phyloP scores from a whole-genome alignment of 2,888 invertebrate species.

The Tetragonisca angustula region DNA sequence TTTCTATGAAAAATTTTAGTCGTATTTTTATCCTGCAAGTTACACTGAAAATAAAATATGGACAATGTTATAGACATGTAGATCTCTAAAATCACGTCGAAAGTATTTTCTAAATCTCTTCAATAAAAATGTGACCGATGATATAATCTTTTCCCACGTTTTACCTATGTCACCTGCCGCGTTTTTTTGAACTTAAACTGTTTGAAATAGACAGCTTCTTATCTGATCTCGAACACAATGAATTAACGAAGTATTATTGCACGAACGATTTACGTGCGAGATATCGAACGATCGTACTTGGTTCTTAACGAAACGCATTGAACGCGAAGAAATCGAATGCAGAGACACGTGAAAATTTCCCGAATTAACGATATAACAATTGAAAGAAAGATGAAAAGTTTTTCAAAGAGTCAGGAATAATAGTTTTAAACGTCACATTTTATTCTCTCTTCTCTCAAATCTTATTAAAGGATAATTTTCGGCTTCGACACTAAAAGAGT shows the following conservation, averaged over 20 bases:
- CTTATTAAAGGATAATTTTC: too few relatives aligned
- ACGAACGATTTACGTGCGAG: not conserved
- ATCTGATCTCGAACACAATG: slow-evolving; percentile 34
- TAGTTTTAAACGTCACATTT: not conserved
- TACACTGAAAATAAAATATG: not conserved
- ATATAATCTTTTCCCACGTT: slow-evolving; percentile 36
- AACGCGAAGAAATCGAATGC: not conserved
- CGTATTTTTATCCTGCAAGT: too few relatives aligned
- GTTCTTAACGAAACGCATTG: too few relatives aligned
- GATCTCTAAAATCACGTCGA: slow-evolving; percentile 2
- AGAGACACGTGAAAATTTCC: not conserved
- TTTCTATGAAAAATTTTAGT: too few relatives aligned
- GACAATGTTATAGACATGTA: not conserved
- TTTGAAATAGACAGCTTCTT: slow-evolving; percentile 4
- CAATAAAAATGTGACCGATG: slow-evolving; percentile 12
- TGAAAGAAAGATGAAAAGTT: not conserved
- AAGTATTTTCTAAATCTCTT: not conserved
- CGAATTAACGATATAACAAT: not conserved
- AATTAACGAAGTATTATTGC: slow-evolving; percentile 47
- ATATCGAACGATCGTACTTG: not conserved
- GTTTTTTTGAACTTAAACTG: not conserved
- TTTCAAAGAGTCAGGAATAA: not conserved
- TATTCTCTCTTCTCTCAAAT: too few relatives aligned
- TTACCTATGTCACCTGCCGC: slow-evolving; percentile 35
- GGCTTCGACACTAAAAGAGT: too few relatives aligned